Evolutionary conservation across 2,888 invertebrate genomes (phyloP).

Genomic region (Noctua janthina): DNA sequence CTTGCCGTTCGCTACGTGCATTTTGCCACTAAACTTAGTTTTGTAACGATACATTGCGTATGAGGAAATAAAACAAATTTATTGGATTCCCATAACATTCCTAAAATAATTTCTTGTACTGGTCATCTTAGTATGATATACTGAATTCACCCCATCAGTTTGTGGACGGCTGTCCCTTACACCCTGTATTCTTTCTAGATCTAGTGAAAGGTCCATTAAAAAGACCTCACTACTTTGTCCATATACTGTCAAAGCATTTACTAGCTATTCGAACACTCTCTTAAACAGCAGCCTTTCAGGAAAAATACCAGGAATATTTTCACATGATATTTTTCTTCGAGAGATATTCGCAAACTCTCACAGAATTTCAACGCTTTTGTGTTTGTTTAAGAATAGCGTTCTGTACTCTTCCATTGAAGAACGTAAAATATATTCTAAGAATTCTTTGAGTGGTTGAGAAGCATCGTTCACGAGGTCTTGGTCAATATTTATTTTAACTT

Average conservation of each 20-base stretch:
- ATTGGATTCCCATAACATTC: no score
- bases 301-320: slow-evolving; percentile 12
- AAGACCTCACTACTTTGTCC: no score
- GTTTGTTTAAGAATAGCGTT: slow-evolving; percentile 31
- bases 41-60: no score
- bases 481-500: not conserved
- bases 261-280: not conserved
- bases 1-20: no score
- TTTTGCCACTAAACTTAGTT: no score
- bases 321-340: slow-evolving; percentile 15
- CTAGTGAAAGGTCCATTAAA: not conserved
- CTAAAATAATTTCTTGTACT: no score
- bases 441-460: slow-evolving; percentile 3
- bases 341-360: slow-evolving; percentile 30
- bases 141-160: no score
- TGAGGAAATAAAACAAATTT: no score
- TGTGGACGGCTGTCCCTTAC: no score
- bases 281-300: not conserved
- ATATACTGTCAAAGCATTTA: not conserved
- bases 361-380: slow-evolving; percentile 30
- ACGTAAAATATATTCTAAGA: slow-evolving; percentile 21
- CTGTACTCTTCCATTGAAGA: slow-evolving; percentile 12
- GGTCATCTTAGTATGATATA: no score
- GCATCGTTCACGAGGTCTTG: not conserved
- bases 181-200: no score